Evolutionary conservation across 2,113 vertebrate species (phyloP).

Genomic region (Raja brachyura): DNA sequence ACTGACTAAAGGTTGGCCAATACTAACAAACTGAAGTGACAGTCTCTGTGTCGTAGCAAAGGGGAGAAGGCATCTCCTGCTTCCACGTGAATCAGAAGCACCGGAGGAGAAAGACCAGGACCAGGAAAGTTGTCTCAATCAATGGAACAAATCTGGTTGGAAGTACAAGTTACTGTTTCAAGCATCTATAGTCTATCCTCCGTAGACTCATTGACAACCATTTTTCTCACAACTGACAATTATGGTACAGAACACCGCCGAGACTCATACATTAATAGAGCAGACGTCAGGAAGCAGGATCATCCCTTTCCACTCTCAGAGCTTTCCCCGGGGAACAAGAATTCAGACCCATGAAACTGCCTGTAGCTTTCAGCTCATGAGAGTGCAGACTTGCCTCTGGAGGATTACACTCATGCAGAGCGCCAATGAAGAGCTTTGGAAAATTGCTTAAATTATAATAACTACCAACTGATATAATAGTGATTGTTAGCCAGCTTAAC

Average conservation of each 20-base stretch:
- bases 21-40: not conserved
- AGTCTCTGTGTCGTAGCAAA: not conserved
- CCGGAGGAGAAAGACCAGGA: not conserved
- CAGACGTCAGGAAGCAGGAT: not conserved
- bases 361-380: not conserved
- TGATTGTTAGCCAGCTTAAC: too few species aligned
- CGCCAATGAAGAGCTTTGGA: not conserved
- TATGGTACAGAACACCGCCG: not conserved
- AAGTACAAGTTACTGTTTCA: constrained; percentile 3
- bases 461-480: not conserved
- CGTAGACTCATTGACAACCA: not conserved
- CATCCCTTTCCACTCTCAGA: not conserved
- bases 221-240: not conserved
- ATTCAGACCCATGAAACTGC: not conserved
- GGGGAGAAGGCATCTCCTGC: not conserved
- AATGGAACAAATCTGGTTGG: not conserved
- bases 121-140: not conserved
- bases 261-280: not conserved
- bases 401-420: not conserved
- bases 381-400: not conserved
- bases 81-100: not conserved
- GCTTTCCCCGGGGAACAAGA: not conserved
- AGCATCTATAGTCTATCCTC: not conserved
- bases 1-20: constrained; percentile 27
- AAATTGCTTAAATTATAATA: not conserved